Conservation (phyloP, 2,797 vertebrate species). For the Poeciliopsis infans region DNA sequence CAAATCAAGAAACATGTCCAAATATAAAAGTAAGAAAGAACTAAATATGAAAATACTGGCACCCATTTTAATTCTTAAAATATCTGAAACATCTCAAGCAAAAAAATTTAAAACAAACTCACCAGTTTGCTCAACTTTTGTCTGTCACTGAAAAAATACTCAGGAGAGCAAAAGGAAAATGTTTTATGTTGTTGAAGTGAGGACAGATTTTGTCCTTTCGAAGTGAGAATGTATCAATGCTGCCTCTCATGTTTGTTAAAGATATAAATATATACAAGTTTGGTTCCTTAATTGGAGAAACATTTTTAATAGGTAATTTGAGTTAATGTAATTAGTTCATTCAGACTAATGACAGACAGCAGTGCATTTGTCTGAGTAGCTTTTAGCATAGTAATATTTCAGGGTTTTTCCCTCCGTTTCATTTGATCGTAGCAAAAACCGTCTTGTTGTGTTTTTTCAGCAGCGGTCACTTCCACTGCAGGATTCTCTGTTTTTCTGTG, state of each 20-base stretch:
- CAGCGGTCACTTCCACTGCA: not conserved
- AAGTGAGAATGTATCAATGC: not conserved
- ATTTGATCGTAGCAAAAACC: not conserved
- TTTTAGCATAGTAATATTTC: not conserved
- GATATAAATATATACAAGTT: not conserved
- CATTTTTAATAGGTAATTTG: no score
- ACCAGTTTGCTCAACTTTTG: not conserved
- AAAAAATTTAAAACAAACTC: not conserved
- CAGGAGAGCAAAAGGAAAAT: not conserved
- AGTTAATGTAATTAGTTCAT: not conserved
- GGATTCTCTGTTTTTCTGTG: not conserved
- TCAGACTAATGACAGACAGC: not conserved
- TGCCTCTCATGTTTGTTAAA: not conserved
- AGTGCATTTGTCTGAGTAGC: not conserved
- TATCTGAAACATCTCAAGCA: not conserved
- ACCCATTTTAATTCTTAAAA: not conserved
- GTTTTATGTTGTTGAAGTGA: conserved; percentile 1
- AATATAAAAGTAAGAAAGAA: not conserved
- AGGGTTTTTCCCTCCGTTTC: not conserved
- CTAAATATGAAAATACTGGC: not conserved
- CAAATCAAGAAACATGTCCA: not conserved
- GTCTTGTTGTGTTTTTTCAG: not conserved
- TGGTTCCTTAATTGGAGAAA: not conserved
- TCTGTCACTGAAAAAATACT: not conserved
- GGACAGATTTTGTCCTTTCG: not conserved